These are phyloP conservation scores for Drosophila pallidifrons DNA, from an alignment of 1,140 invertebrate genomes.

Conservation along the genomic window DNA sequence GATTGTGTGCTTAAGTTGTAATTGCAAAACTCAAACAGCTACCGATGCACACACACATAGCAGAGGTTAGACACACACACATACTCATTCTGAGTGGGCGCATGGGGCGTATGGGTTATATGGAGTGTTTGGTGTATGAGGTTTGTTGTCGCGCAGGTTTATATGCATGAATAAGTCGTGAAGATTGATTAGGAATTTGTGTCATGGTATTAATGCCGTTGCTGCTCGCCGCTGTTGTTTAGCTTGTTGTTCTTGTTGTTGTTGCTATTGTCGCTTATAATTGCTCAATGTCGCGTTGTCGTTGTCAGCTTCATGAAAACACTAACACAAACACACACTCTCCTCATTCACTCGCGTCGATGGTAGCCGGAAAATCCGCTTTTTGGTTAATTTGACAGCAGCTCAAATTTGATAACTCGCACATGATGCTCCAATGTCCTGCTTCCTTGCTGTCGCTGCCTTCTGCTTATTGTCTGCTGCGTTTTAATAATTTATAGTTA, in stretches of 20 bases:
- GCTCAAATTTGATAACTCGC: conserved; percentile 34
- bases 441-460: background rate
- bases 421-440: conserved; percentile 6
- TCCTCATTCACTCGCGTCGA: background rate
- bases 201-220: conserved; percentile 59
- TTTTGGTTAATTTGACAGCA: conserved; percentile 58
- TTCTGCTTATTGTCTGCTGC: background rate
- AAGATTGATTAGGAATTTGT: conserved; percentile 72
- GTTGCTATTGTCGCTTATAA: conserved; percentile 48
- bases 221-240: conserved; percentile 15
- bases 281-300: conserved; percentile 63
- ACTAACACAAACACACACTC: conserved; percentile 17
- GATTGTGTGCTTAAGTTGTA: conserved; percentile 78
- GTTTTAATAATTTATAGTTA: conserved; percentile 43
- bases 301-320: conserved; percentile 40
- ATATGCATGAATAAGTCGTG: conserved; percentile 68
- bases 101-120: conserved; percentile 22
- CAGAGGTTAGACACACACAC: conserved; percentile 36
- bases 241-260: conserved; percentile 32
- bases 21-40: conserved; percentile 71
- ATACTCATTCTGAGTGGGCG: conserved; percentile 19
- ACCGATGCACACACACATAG: conserved; percentile 33
- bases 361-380: conserved; percentile 35
- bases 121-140: conserved; percentile 13
- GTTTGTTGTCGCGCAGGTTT: conserved; percentile 65